phyloP scores from a whole-genome alignment of 2,797 vertebrate species.

The Diglossa cyanea region DNA sequence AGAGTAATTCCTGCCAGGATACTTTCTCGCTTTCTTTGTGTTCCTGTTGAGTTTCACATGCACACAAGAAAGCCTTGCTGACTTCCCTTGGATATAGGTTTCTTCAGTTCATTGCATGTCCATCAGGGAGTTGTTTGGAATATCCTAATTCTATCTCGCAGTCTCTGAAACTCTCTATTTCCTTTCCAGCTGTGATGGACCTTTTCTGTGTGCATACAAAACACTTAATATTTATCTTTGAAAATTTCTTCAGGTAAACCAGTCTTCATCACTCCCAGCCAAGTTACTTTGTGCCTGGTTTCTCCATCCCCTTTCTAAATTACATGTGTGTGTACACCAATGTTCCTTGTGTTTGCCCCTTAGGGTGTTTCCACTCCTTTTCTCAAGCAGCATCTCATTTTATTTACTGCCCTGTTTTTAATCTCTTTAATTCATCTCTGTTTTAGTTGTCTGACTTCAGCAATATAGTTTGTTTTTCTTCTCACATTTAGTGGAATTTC shows the following conservation, averaged over 20 bases:
- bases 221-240: not conserved
- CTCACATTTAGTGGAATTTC: not conserved
- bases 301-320: not conserved
- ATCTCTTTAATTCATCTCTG: not conserved
- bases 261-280: not conserved
- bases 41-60: not conserved
- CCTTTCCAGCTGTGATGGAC: not conserved
- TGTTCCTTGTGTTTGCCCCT: not conserved
- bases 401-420: not conserved
- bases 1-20: not conserved
- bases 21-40: not conserved
- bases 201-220: not conserved
- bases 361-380: not conserved
- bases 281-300: not conserved
- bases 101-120: not conserved
- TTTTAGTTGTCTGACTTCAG: not conserved
- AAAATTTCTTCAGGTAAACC: not conserved
- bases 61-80: not conserved
- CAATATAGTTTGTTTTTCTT: not conserved
- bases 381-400: not conserved
- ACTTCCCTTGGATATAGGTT: not conserved
- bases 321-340: not conserved
- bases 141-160: not conserved
- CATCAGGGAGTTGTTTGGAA: not conserved
- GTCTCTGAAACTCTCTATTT: not conserved